A percentile compares a stretch with the other conserved stretches of the same genome.
phyloP scores from a whole-genome alignment of 2,113 vertebrate species.

The Tachysurus fulvidraco region DNA sequence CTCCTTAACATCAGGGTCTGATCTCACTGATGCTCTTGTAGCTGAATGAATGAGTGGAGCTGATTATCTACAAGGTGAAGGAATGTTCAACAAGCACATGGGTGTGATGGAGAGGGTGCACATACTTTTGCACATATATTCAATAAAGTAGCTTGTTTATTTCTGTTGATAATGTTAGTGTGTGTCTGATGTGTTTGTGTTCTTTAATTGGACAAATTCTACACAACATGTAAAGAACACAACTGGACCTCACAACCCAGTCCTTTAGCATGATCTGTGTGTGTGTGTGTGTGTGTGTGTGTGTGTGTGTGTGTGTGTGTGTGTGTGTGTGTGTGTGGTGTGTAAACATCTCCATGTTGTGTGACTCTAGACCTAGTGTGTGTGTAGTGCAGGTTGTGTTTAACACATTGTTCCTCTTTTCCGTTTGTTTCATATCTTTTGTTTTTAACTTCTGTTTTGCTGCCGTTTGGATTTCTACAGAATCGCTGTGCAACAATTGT shows the following conservation, averaged over 20 bases:
- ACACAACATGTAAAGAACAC: too few relatives aligned
- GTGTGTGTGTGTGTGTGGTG: background rate
- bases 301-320: background rate
- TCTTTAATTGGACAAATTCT: too few relatives aligned
- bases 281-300: background rate
- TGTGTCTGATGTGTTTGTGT: background rate
- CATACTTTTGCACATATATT: background rate
- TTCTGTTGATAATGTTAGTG: background rate
- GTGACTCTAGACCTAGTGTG: background rate
- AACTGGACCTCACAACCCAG: too few relatives aligned
- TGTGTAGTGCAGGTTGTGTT: background rate
- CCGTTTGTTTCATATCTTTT: background rate
- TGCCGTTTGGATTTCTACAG: background rate
- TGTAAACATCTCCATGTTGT: background rate
- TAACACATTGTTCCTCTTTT: background rate
- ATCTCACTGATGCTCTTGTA: too few relatives aligned
- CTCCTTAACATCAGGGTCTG: background rate
- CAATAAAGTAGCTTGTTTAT: too few relatives aligned
- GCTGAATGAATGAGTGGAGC: too few relatives aligned
- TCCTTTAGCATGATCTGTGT: too few relatives aligned
- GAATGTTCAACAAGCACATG: background rate
- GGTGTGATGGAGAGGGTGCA: background rate
- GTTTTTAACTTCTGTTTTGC: constrained; percentile 2
- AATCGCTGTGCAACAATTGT: background rate
- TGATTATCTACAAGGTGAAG: too few relatives aligned